Conservation (phyloP, 1,140 invertebrate genomes). For the Cryptotermes secundus region DNA sequence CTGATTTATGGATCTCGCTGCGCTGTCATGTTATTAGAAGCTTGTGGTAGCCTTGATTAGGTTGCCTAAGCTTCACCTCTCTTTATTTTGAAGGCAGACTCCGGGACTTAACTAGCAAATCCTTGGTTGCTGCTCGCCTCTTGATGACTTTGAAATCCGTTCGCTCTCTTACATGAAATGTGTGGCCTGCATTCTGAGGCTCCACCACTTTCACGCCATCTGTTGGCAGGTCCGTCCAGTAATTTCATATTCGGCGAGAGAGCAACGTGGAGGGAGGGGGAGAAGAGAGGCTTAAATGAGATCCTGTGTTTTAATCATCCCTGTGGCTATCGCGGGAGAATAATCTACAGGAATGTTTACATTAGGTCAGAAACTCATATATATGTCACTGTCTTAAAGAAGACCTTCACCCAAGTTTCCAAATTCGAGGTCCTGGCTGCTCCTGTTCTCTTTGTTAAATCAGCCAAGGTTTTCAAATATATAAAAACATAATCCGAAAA, state of each 20-base stretch:
- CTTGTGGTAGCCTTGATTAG: neutral
- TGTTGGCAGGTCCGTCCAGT: neutral
- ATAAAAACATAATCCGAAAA: no score
- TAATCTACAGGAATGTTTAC: neutral
- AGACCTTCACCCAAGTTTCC: neutral
- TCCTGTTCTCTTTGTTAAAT: no score
- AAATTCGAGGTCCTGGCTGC: no score
- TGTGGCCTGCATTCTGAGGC: neutral
- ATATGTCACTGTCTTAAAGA: neutral
- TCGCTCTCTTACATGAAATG: neutral
- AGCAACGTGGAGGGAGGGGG: neutral
- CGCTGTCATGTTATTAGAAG: neutral
- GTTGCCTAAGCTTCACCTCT: neutral
- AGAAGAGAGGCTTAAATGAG: neutral
- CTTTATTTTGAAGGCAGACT: neutral
- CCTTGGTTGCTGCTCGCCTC: neutral
- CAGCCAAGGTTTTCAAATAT: no score
- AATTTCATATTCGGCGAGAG: conserved; percentile 8
- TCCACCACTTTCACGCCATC: neutral
- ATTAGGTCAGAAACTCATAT: neutral
- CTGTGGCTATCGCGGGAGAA: neutral
- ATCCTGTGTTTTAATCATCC: conserved; percentile 1
- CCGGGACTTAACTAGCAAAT: neutral
- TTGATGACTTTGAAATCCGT: neutral
- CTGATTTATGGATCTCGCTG: neutral